Percentiles rank a stretch among this genome's conserved stretches.
Conservation (phyloP, 2,888 invertebrate species). For the Eurytoma adleriae region DNA sequence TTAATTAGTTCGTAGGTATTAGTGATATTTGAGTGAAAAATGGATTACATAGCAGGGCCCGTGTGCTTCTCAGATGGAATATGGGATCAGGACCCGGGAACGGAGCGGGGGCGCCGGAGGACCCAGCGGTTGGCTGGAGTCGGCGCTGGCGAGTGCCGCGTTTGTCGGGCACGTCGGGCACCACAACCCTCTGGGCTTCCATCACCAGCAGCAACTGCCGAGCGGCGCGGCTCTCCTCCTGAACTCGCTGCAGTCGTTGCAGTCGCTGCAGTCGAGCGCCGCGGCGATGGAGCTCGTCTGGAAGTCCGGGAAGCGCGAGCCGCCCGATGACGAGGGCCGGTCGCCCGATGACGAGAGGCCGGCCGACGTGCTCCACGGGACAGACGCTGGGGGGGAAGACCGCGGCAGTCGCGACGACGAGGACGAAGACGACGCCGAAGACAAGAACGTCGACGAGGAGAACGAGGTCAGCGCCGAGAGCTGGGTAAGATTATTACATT, state of each 20-base stretch:
- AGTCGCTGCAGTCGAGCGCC: constrained; percentile 59
- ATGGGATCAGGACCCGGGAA: constrained; percentile 71
- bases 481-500: constrained; percentile 34
- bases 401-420: constrained; percentile 67
- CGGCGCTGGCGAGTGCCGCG: constrained; percentile 21
- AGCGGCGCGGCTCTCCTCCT: constrained; percentile 66
- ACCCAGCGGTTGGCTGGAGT: constrained; percentile 28
- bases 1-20: no score
- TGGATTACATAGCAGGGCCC: no score
- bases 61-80: constrained; percentile 72
- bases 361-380: constrained; percentile 26
- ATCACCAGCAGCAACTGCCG: constrained; percentile 32
- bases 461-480: constrained; percentile 55
- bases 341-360: constrained; percentile 66
- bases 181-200: constrained; percentile 26
- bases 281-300: constrained; percentile 71
- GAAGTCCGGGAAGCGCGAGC: constrained; percentile 57
- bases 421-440: constrained; percentile 58
- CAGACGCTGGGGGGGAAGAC: not conserved
- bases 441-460: constrained; percentile 22
- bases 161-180: constrained; percentile 5
- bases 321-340: constrained; percentile 11
- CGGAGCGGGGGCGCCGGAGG: constrained; percentile 25
- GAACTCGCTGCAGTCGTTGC: constrained; percentile 67
- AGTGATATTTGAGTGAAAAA: no score